These are phyloP conservation scores for Sycophila sp. DNA, from an alignment of 1,140 invertebrate genomes.

Conservation along the genomic window DNA sequence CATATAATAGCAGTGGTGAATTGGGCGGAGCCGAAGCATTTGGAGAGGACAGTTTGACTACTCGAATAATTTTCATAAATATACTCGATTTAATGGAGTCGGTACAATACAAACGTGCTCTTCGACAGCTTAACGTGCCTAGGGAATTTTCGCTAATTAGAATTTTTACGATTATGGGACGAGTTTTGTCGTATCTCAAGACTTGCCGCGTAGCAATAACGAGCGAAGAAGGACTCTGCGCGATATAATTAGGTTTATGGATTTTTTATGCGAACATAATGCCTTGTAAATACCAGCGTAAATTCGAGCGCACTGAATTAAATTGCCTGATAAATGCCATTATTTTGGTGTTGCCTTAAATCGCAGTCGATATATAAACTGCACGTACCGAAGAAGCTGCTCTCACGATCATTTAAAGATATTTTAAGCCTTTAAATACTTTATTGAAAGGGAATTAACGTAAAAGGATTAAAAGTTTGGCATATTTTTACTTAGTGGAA, in stretches of 20 bases:
- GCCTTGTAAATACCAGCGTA: slow-evolving; percentile 15
- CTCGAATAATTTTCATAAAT: slow-evolving; percentile 65
- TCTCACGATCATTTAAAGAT: slow-evolving; percentile 1
- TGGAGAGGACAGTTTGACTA: too few relatives aligned
- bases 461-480: slow-evolving; percentile 1
- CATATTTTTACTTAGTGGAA: slow-evolving; percentile 14
- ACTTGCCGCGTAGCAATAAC: background rate
- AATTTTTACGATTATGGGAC: slow-evolving; percentile 25
- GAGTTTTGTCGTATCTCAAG: background rate
- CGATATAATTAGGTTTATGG: slow-evolving; percentile 4
- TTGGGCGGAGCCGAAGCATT: too few relatives aligned
- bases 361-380: background rate
- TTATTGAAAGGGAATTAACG: background rate
- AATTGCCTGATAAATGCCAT: slow-evolving; percentile 28
- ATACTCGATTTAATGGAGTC: slow-evolving; percentile 45
- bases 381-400: background rate
- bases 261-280: slow-evolving; percentile 15
- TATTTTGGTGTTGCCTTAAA: slow-evolving; percentile 21
- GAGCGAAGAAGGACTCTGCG: background rate
- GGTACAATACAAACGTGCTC: slow-evolving; percentile 14
- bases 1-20: too few relatives aligned
- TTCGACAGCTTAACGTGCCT: too few relatives aligned
- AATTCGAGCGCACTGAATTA: slow-evolving; percentile 14
- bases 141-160: slow-evolving; percentile 22
- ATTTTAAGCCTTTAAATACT: slow-evolving; percentile 11